Evolutionary conservation across 2,113 vertebrate species (phyloP), one percentile per base, ranked within the genome.

Genomic region (Chloroceryle aenea): DNA sequence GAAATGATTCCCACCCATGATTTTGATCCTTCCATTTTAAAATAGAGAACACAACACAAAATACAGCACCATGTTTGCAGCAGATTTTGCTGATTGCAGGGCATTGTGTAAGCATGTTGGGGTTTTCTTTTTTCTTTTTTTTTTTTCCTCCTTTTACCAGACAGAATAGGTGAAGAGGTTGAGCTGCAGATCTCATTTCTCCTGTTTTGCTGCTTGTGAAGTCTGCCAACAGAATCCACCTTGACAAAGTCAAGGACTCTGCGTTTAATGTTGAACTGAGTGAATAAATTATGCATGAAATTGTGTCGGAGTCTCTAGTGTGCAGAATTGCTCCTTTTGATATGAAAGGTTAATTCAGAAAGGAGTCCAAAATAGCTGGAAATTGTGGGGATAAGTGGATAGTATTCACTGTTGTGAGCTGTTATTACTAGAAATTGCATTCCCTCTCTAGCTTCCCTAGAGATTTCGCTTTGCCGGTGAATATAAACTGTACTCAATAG

Each of bases 341-440:
- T 98, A 98, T 98, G 98, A 98, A 98, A 98, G 98, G 98, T 98
- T 98, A 98, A 98, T 98, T 98, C 98, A 98, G 98, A 98, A 98
- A 98, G 98, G 98, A 98, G 98, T 98, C 98, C 98, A 98, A 98
- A 98, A 98, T 98, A 98, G 98, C 98, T 98, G 98, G 98, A 98
- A 98, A 98, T 98, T 98, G 98, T 98, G 97, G 97, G 98, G 98
- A 98, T 98, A 98, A 98, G 98, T 98, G 98, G 98, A 97, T 98
- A 98, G 98, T 98, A 97, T 98, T 98, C 98, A 98, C 97, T 98
- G 98, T 98, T 98, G 98, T 98, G 98, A 98, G 98, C 98, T 98
- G 98, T 98, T 98, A 98, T 98, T 98, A 98, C 98, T 98, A 97
- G 98, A 98, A 98, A 98, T 98, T 98, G 98, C 98, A 98, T 98